Percentiles rank a stretch among this genome's conserved stretches.
Conservation (phyloP, 2,113 vertebrate genomes). For the Pardalotus punctatus region DNA sequence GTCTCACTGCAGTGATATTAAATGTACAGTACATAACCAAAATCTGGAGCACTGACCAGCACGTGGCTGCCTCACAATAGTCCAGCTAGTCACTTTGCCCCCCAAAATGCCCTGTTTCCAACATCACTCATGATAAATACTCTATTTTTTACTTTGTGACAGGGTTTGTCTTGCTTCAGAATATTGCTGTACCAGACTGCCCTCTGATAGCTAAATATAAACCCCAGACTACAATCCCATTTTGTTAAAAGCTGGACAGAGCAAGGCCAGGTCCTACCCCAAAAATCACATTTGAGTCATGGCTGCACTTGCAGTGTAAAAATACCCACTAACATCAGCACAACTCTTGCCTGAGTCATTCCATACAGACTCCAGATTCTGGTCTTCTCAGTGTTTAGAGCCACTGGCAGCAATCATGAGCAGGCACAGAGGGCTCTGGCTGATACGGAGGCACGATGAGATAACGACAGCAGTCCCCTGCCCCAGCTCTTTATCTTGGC, state of each 20-base stretch:
- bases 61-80: background rate
- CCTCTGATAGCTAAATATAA: background rate
- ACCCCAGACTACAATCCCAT: background rate
- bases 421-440: background rate
- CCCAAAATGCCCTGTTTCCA: background rate
- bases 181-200: background rate
- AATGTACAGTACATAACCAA: background rate
- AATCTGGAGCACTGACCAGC: background rate
- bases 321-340: background rate
- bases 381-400: background rate
- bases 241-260: background rate
- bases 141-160: background rate
- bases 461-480: background rate
- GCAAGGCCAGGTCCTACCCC: background rate
- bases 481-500: background rate
- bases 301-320: background rate
- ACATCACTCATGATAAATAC: background rate
- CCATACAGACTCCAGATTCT: background rate
- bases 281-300: background rate
- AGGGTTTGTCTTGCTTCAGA: background rate
- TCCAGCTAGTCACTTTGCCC: background rate
- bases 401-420: accelerated
- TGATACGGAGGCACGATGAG: background rate
- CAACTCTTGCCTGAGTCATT: background rate
- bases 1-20: background rate